Percentiles rank a stretch among this genome's conserved stretches.
phyloP scores from a whole-genome alignment of 2,888 invertebrate species.

The Petrolisthes manimaculis region DNA sequence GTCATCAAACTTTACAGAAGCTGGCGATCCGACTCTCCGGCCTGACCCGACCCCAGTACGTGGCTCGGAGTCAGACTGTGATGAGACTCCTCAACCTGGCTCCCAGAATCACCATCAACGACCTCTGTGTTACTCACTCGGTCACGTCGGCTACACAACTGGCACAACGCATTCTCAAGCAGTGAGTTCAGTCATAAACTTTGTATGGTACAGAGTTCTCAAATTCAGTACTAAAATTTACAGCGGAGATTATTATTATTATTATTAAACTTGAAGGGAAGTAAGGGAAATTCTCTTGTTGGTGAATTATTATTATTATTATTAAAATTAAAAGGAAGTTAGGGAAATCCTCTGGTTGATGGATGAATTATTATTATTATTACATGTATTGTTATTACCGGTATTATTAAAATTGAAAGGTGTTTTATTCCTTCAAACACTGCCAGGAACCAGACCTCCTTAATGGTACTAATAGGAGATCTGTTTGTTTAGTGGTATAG shows the following conservation, averaged over 20 bases:
- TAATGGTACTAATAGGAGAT: too few relatives aligned
- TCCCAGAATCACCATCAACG: conserved; percentile 32
- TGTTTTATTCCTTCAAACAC: background rate
- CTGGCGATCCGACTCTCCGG: conserved; percentile 38
- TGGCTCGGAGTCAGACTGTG: conserved; percentile 36
- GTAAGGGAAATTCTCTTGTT: background rate
- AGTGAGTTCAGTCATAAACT: too few relatives aligned
- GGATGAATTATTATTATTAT: background rate
- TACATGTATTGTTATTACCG: background rate
- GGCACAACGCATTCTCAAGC: conserved; percentile 25
- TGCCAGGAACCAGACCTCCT: too few relatives aligned
- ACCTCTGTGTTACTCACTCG: conserved; percentile 38
- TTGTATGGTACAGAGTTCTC: too few relatives aligned
- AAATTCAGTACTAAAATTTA: background rate
- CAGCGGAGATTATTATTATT: background rate
- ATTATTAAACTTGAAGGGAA: background rate
- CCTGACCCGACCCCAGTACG: conserved; percentile 36
- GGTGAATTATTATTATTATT: too few relatives aligned
- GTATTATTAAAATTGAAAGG: background rate
- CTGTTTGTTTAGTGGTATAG: too few relatives aligned
- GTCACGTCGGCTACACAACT: conserved; percentile 41
- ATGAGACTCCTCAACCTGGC: conserved; percentile 28
- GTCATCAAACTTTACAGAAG: too few relatives aligned
- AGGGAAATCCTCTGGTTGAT: background rate
- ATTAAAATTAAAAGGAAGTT: background rate